Conservation (phyloP, 1,140 invertebrate species). For the Cyphomyrmex costatus region DNA sequence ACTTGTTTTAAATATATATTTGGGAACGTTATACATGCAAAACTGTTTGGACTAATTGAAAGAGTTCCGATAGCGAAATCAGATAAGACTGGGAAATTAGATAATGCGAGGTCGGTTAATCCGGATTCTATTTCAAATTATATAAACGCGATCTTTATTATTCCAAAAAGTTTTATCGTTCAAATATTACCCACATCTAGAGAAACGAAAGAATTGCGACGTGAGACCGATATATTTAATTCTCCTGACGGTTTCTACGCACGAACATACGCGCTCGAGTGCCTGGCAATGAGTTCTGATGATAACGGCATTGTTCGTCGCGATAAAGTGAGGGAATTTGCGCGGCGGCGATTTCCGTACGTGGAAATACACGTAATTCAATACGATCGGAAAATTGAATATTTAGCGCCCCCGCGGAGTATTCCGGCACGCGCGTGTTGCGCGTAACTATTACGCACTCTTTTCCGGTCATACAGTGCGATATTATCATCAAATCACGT, state of each 20-base stretch:
- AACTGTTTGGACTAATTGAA: too few relatives aligned
- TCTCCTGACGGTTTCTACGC: neutral
- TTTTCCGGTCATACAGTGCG: conserved; percentile 42
- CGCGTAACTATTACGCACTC: conserved; percentile 52
- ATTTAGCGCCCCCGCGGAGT: conserved; percentile 30
- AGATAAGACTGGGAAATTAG: too few relatives aligned
- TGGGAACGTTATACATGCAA: too few relatives aligned
- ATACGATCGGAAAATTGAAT: conserved; percentile 55
- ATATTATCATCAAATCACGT: conserved; percentile 45
- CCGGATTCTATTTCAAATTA: too few relatives aligned
- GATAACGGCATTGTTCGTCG: conserved; percentile 40
- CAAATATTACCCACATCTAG: neutral
- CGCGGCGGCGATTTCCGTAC: neutral
- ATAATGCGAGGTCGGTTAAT: too few relatives aligned
- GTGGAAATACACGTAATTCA: conserved; percentile 48
- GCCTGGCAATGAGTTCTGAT: conserved; percentile 12
- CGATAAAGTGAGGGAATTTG: conserved; percentile 30
- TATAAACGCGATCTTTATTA: neutral
- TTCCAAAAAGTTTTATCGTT: neutral
- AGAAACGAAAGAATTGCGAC: conserved; percentile 9
- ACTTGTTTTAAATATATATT: too few relatives aligned
- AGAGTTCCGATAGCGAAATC: too few relatives aligned
- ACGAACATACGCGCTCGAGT: conserved; percentile 3
- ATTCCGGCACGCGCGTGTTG: conserved; percentile 16
- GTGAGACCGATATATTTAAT: neutral